Conservation (phyloP, 2,888 invertebrate species). For the Diloba caeruleocephala region DNA sequence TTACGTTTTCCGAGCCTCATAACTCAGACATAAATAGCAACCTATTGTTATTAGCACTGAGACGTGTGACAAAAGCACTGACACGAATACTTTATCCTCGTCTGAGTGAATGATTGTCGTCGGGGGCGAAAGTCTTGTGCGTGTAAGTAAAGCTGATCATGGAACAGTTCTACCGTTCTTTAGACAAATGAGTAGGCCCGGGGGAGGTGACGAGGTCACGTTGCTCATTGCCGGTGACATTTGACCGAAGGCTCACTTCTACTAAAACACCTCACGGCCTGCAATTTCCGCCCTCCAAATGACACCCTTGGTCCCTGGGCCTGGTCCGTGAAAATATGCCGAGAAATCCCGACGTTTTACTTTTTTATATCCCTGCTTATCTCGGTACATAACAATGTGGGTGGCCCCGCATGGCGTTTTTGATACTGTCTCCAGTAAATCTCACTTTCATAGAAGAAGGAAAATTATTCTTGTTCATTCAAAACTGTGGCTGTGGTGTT, state of each 20-base stretch:
- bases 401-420: constrained; percentile 59
- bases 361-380: constrained; percentile 75
- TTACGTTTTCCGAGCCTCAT: constrained; percentile 21
- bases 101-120: constrained; percentile 58
- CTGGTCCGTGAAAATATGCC: constrained; percentile 65
- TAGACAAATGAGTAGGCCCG: constrained; percentile 68
- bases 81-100: constrained; percentile 54
- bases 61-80: constrained; percentile 52
- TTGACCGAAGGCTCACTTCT: constrained; percentile 72
- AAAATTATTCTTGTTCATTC: constrained; percentile 34
- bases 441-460: constrained; percentile 26
- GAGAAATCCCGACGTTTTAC: constrained; percentile 72
- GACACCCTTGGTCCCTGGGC: constrained; percentile 70
- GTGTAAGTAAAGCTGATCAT: constrained; percentile 63
- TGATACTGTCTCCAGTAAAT: constrained; percentile 49
- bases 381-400: constrained; percentile 66
- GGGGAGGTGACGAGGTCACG: constrained; percentile 65
- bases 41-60: constrained; percentile 46
- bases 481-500: constrained; percentile 12
- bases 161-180: constrained; percentile 57
- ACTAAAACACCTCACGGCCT: constrained; percentile 70
- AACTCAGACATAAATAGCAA: constrained; percentile 42
- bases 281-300: constrained; percentile 77
- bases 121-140: constrained; percentile 56
- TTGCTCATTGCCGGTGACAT: constrained; percentile 74